Evolutionary conservation across 2,797 vertebrate species (phyloP), one percentile per base, ranked within the genome.

Genomic region (Etheostoma perlongum): DNA sequence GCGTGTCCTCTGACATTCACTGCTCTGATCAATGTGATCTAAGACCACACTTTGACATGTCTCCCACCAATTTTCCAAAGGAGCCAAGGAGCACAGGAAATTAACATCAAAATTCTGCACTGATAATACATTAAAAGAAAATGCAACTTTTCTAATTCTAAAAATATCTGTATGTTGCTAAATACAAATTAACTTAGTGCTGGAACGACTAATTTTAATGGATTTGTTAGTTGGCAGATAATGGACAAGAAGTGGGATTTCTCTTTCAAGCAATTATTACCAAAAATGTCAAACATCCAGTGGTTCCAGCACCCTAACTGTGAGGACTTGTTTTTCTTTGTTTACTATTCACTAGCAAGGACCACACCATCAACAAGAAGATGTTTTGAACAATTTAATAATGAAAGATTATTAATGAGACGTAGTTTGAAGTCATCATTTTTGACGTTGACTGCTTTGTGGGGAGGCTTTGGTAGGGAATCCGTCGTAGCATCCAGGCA

Each of bases 11-110:
- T 1, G 4, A 63, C 59, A 4, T 54, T 72, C 52, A 4, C 51
- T 5, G 46, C 80, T 88, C 69, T 81, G 74, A 83, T 78, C 69
- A 68, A 5, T 21, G 49, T 23, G 60, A 83, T 81, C 72, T 36
- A 52, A 84, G 59, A 42, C 18, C 10, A 12, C n/a, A 10, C 46
- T 49, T 21, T 65, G 64, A 60, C 70, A 75, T 2, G 49, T 49
- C 64, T 63, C 48, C 33, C 40, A 52, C 44, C 57, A 42, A 21
- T 48, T 12, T 42, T 14, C 19, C 36, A 40, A 40, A 57, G 30
- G 36, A 11, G 7, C 36, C 36, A 65, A 62, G 58, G 58, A 79
- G 67, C 27, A 16, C 2, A 51, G 52, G 63, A 62, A 62, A 27
- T 3, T 5, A 71, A 61, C 51, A 47, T 66, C 23, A 18, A 12